A percentile compares a stretch with the other conserved stretches of the same genome.
Evolutionary conservation across 2,888 invertebrate species (phyloP).

Genomic region (Gandaritis pyraliata): DNA sequence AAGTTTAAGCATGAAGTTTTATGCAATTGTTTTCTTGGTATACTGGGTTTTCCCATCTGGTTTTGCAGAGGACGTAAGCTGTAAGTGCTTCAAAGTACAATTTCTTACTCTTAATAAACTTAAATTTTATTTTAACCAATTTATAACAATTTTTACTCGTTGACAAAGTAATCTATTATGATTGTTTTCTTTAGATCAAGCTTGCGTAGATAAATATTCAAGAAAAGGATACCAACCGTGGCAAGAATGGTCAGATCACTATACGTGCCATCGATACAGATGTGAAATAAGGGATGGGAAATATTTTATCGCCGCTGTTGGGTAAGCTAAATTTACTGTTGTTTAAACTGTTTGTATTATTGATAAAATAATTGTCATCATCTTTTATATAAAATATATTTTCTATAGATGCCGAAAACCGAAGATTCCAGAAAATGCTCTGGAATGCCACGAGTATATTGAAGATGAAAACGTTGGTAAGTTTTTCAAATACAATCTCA

Average conservation of each 20-base stretch:
- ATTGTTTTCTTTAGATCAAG: conserved; percentile 65
- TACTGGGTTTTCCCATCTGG: conserved; percentile 56
- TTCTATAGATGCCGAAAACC: conserved; percentile 73
- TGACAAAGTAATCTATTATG: not conserved
- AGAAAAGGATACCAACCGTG: conserved; percentile 80
- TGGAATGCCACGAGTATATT: conserved; percentile 80
- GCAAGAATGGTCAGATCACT: conserved; percentile 82
- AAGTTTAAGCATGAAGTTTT: conserved; percentile 60
- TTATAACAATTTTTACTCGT: too few species aligned
- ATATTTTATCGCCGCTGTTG: conserved; percentile 79
- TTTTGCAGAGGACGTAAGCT: conserved; percentile 73
- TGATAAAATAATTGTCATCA: too few species aligned
- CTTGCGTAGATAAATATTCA: conserved; percentile 80
- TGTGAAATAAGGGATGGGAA: conserved; percentile 80
- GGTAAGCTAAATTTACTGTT: conserved; percentile 50
- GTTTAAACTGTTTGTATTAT: too few species aligned
- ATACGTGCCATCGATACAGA: conserved; percentile 77
- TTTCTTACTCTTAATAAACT: too few species aligned
- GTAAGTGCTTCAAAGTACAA: conserved; percentile 56
- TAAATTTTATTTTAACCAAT: too few species aligned
- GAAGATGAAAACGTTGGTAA: conserved; percentile 80
- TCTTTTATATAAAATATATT: not conserved
- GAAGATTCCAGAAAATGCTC: conserved; percentile 79
- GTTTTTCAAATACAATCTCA: conserved; percentile 37
- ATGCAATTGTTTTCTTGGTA: conserved; percentile 53